These are phyloP conservation scores for Pterocles burchelli DNA, from an alignment of 2,113 vertebrate species.

Conservation along the genomic window DNA sequence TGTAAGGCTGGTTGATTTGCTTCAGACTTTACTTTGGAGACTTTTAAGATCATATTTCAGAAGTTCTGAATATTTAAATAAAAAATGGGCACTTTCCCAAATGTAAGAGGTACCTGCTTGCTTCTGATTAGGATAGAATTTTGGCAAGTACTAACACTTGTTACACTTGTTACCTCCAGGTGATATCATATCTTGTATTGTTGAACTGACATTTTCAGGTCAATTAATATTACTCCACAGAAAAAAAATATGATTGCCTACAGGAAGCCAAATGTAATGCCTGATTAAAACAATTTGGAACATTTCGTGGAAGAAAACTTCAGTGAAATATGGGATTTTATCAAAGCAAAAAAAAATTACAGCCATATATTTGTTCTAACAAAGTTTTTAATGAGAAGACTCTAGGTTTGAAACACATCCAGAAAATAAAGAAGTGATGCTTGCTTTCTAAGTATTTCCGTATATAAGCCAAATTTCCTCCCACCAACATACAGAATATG, in stretches of 20 bases:
- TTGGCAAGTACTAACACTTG: background rate
- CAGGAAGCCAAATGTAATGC: background rate
- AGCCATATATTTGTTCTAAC: background rate
- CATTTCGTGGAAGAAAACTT: background rate
- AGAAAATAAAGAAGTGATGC: background rate
- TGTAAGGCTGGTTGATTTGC: background rate
- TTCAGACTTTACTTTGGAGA: background rate
- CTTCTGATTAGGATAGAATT: background rate
- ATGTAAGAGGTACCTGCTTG: background rate
- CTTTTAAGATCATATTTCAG: background rate
- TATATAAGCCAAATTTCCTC: background rate
- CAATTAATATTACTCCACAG: background rate
- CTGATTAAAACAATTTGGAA: background rate
- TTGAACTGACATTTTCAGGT: background rate
- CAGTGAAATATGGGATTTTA: background rate
- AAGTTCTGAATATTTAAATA: background rate
- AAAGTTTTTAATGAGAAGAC: background rate
- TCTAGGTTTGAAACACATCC: background rate
- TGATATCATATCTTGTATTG: background rate
- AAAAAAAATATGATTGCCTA: background rate
- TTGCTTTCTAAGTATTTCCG: background rate
- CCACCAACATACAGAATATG: background rate
- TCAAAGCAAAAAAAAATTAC: background rate
- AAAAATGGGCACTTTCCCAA: background rate
- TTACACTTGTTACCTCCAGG: background rate